Base-by-base conservation (phyloP, 2,888 invertebrate genomes). In the Archaeoteleia sp. region DNA sequence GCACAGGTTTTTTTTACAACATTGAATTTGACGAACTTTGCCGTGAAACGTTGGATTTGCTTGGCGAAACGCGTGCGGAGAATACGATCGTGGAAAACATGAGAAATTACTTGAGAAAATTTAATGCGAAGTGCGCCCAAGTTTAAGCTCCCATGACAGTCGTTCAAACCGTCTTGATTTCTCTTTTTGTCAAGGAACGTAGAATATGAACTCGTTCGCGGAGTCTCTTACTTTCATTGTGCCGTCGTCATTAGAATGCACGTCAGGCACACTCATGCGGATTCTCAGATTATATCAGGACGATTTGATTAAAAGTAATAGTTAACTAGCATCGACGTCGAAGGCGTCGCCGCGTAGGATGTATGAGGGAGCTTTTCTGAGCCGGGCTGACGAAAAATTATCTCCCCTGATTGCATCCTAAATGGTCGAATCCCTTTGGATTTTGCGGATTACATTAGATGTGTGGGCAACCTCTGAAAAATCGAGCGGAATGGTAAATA, bases 81-180 rank as follows among this genome's bases (percentile, higher is more conserved):
- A 68, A 68, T 65, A 69, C 55, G 69, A 69, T 68, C 65, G 45
- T 42, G 48, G 65, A 51, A 61, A 69, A 69, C 69, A 69, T 69
- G 61, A 65, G 65, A 61, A 65, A 65, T 69, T 65, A 69, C 69
- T 69, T 48, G 68, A 37, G 55, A 65, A 68, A 68, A 68, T 68
- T 58, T 68, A 63, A 68, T 58, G 63, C 68, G 54, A 68, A 68
- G 54, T 68, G 68, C 63, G 54, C 54, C 49, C 68, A 63, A 68
- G 68, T 68, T 68, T 68, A 68, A 63, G 63, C 60, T 62, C 68
- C 68, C 68, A 62, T 68, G 68, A 68, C 68, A 68, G 68, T 68
- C 67, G 62, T 67, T 67, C 61, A 45, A 67, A 39, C 48, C 45
- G 54, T 34, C 49, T 45, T 12, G 35, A 34, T 20, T 67, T 46